Conservation (phyloP, 2,888 invertebrate species). For the Ceratothoa steindachneri region DNA sequence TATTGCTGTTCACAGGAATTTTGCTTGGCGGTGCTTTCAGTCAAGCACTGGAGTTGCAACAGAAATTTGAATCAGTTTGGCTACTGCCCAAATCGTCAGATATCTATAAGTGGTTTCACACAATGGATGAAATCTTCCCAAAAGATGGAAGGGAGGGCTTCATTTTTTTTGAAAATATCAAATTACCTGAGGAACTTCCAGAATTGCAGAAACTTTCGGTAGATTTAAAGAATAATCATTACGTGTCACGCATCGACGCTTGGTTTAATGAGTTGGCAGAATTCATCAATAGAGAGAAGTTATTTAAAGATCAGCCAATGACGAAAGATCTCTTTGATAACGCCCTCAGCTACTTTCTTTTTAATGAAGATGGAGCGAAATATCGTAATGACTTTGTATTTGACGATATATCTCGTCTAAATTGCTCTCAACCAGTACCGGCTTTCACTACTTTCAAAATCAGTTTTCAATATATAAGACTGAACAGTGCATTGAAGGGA, state of each 20-base stretch:
- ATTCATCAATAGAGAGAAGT: not conserved
- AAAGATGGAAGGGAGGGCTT: slow-evolving; percentile 58
- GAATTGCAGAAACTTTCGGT: slow-evolving; percentile 20
- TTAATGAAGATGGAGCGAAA: slow-evolving; percentile 11
- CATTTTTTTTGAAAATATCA: slow-evolving; percentile 34
- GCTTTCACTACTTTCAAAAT: slow-evolving; percentile 24
- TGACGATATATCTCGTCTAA: not conserved
- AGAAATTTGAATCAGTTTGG: slow-evolving; percentile 74
- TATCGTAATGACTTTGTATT: slow-evolving; percentile 20
- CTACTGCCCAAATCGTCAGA: slow-evolving; percentile 70
- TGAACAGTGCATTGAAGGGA: not conserved
- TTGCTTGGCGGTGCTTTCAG: slow-evolving; percentile 18
- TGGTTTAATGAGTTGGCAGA: slow-evolving; percentile 61
- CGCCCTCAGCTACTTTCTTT: slow-evolving; percentile 22
- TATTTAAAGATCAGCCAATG: not conserved
- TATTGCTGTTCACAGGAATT: slow-evolving; percentile 52
- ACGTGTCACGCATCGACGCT: slow-evolving; percentile 58
- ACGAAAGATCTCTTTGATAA: slow-evolving; percentile 15
- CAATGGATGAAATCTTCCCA: slow-evolving; percentile 63
- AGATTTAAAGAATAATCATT: slow-evolving; percentile 51
- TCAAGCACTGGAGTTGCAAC: slow-evolving; percentile 62
- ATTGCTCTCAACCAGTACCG: slow-evolving; percentile 21
- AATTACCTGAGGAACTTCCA: slow-evolving; percentile 29
- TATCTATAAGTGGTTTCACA: slow-evolving; percentile 60
- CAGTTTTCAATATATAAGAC: slow-evolving; percentile 14